Evolutionary conservation across 1,140 invertebrate species (phyloP), one percentile per base, ranked within the genome.

Genomic region (Caerostris darwini): DNA sequence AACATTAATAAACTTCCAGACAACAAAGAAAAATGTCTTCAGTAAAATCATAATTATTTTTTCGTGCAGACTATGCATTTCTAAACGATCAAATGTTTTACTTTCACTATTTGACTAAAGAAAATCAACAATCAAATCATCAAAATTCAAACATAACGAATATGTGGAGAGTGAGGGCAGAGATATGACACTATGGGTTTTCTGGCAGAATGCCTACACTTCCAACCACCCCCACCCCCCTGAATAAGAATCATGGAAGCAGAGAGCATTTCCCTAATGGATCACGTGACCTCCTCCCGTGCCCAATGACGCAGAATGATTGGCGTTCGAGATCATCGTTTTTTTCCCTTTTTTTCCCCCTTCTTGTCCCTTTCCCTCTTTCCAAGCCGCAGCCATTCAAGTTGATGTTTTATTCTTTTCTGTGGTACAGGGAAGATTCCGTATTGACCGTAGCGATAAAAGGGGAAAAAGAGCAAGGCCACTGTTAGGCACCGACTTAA

Each of bases 211-310:
- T 90, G 61, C 87, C 87, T 53, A 58, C 56, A 71, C 10, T 7
- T 59, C 34, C 14, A 10, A n/a, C 34, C 7, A 54, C 57, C 54
- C 67, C 50, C 5, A 53, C 69, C 6, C 34, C 90, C 50, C 17
- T 17, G 17, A 19, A 58, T 53, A 87, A 56, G 57, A 59, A 61
- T 89, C 56, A 61, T 14, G 88, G 88, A 34, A 57, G n/a, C 54
- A 19, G 58, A 58, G 69, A 93, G 82, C 91, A 85, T 86, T 93
- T 87, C 61, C 83, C 91, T 93, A 93, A 93, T 93, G 91, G 61
- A 93, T 93, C 91, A 93, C 91, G 91, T 93, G 91, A 93, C 83
- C 91, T 86, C 82, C 91, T 93, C 81, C 82, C 58, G 91, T 93
- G 91, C 61, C 83, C 91, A 93, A 93, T 93, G 91, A 93, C 82